Conservation (phyloP, 2,797 vertebrate genomes). For the Selene dorsalis region DNA sequence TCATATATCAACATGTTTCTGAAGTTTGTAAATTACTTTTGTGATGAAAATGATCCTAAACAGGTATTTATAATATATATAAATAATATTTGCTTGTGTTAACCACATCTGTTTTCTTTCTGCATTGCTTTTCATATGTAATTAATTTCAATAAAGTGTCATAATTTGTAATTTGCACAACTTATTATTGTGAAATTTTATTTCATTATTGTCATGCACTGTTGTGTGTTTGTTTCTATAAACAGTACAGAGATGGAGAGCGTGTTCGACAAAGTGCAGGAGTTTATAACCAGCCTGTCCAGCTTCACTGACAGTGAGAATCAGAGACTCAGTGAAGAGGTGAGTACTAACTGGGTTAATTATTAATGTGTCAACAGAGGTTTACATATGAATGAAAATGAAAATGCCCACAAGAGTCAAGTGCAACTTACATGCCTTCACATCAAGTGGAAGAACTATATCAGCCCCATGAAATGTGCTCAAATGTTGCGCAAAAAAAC, state of each 20-base stretch:
- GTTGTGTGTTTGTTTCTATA: slow-evolving; percentile 48
- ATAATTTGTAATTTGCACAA: no score
- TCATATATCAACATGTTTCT: neutral
- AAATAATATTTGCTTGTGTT: neutral
- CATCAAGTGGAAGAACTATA: neutral
- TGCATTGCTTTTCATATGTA: neutral
- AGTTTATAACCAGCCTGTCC: slow-evolving; percentile 71
- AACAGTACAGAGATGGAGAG: slow-evolving; percentile 70
- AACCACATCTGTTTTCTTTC: neutral
- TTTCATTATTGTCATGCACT: neutral
- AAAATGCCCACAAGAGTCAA: neutral
- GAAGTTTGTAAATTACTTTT: neutral
- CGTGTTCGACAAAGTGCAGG: slow-evolving; percentile 61
- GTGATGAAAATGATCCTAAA: no score
- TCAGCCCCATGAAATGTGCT: neutral
- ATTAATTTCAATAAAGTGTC: no score
- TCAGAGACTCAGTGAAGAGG: slow-evolving; percentile 78
- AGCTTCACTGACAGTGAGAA: slow-evolving; percentile 76
- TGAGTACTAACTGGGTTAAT: slow-evolving; percentile 52
- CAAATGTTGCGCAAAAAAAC: neutral
- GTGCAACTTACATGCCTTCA: neutral
- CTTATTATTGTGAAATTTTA: no score
- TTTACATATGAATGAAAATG: neutral
- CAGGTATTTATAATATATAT: no score
- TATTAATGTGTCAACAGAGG: neutral